Evolutionary conservation across 2,113 vertebrate species (phyloP).

Genomic region (Eonycteris spelaea): DNA sequence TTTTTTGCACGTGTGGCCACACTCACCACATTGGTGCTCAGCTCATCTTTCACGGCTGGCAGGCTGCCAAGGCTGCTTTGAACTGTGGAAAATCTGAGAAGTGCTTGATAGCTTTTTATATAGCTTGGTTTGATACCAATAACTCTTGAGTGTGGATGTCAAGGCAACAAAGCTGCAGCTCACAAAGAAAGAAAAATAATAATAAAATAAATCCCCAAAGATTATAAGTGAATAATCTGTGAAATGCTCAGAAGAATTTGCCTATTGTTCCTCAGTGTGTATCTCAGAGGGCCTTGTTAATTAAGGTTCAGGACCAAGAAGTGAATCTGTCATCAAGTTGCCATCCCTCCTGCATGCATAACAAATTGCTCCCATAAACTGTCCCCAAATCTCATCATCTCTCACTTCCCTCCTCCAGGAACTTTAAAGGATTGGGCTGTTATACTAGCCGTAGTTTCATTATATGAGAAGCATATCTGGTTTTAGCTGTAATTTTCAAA

Average conservation of each 20-base stretch:
- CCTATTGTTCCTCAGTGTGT: slow-evolving; percentile 12
- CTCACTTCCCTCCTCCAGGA: slow-evolving; percentile 18
- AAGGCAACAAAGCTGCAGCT: slow-evolving; percentile 28
- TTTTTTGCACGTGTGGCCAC: background rate
- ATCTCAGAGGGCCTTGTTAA: slow-evolving; percentile 43
- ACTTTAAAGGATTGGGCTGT: slow-evolving; percentile 5
- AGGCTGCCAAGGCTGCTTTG: slow-evolving; percentile 47
- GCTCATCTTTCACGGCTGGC: slow-evolving; percentile 31
- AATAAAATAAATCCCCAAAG: slow-evolving; percentile 36
- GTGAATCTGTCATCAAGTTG: slow-evolving; percentile 44
- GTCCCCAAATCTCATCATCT: slow-evolving; percentile 24
- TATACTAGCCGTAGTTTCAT: background rate
- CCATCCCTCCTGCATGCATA: slow-evolving; percentile 25
- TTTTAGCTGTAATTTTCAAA: slow-evolving; percentile 55
- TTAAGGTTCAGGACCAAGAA: slow-evolving; percentile 45
- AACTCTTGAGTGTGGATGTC: slow-evolving; percentile 61
- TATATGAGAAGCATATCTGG: background rate
- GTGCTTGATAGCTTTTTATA: slow-evolving; percentile 55
- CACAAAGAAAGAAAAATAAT: slow-evolving; percentile 37
- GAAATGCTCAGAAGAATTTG: slow-evolving; percentile 20
- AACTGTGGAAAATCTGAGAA: slow-evolving; percentile 59
- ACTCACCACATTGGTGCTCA: slow-evolving; percentile 15
- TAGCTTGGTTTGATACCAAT: slow-evolving; percentile 60
- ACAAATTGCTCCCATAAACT: slow-evolving; percentile 54
- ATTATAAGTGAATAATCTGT: slow-evolving; percentile 48